phyloP scores from a whole-genome alignment of 2,797 vertebrate species.

The Florisuga fusca region DNA sequence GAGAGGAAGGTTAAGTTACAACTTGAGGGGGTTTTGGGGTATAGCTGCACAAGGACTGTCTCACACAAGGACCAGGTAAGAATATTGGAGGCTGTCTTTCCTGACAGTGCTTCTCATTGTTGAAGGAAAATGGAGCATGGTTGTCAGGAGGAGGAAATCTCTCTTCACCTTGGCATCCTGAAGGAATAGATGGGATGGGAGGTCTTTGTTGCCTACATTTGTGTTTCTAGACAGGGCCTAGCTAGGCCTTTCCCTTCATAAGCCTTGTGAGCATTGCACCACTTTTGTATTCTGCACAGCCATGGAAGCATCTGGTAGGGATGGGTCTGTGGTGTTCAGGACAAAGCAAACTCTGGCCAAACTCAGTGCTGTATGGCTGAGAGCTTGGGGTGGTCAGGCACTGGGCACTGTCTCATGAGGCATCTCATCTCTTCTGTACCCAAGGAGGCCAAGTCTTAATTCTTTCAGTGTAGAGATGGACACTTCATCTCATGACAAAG shows the following conservation, averaged over 20 bases:
- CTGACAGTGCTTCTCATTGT: background rate
- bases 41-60: background rate
- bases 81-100: background rate
- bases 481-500: background rate
- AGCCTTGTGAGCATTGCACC: background rate
- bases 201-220: background rate
- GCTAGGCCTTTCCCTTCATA: background rate
- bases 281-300: background rate
- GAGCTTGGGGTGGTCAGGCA: background rate
- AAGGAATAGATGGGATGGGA: background rate
- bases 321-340: background rate
- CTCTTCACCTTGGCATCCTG: background rate
- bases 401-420: background rate
- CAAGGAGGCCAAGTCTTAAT: background rate
- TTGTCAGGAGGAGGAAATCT: background rate
- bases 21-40: background rate
- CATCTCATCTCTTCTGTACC: background rate
- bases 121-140: accelerated
- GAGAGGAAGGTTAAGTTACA: background rate
- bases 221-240: background rate
- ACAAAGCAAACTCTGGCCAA: background rate
- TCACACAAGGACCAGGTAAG: background rate
- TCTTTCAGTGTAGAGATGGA: background rate
- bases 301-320: accelerated
- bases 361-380: background rate